Evolutionary conservation across 2,888 invertebrate species (phyloP).

Genomic region (Latrodectus elegans): DNA sequence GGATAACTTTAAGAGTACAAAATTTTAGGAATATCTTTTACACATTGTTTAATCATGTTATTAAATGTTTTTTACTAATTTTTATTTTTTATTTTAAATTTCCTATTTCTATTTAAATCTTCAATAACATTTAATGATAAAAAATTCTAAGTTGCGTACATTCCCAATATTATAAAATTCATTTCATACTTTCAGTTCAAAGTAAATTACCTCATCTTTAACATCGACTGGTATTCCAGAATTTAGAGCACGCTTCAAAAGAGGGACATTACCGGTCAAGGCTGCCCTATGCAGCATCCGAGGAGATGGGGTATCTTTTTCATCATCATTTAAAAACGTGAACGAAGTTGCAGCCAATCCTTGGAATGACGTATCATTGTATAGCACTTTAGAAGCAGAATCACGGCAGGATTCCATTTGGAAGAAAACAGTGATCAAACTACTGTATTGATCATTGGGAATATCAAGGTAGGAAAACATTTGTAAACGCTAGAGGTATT

Average conservation of each 20-base stretch:
- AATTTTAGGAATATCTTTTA: no score
- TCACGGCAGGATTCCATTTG: constrained; percentile 34
- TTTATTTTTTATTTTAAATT: no score
- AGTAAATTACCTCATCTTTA: constrained; percentile 85
- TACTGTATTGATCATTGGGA: constrained; percentile 6
- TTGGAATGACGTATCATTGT: constrained; percentile 49
- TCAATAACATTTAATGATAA: neutral
- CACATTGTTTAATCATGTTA: no score
- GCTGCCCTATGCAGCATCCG: constrained; percentile 94
- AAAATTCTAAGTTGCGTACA: neutral
- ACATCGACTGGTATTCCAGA: constrained; percentile 88
- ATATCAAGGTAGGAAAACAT: constrained; percentile 20
- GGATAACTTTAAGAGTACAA: no score
- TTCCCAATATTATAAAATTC: no score
- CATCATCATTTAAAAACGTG: constrained; percentile 63
- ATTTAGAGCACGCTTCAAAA: constrained; percentile 86
- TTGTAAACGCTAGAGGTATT: neutral
- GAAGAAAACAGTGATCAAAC: neutral
- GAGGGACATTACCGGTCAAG: constrained; percentile 86
- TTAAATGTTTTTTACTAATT: no score
- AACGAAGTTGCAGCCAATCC: constrained; percentile 52
- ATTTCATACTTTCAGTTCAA: no score
- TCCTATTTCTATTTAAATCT: no score
- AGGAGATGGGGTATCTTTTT: constrained; percentile 94
- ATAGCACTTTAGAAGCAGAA: constrained; percentile 23